Conservation (phyloP, 2,113 vertebrate species). For the Prunella fulvescens region DNA sequence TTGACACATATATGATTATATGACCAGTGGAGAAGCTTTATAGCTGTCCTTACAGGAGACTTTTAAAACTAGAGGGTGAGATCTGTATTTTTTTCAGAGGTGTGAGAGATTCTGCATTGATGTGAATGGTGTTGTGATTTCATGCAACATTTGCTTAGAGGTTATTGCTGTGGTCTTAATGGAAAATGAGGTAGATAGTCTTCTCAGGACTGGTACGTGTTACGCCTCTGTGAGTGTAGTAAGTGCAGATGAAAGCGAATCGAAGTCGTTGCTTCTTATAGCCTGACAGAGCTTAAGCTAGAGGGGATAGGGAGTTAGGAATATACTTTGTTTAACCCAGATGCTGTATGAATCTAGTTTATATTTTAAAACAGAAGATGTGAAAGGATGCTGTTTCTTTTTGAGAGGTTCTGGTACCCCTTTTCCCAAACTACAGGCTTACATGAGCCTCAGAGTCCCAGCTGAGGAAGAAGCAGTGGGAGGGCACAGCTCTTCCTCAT, state of each 20-base stretch:
- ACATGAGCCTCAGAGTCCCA: neutral
- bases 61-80: neutral
- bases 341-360: neutral
- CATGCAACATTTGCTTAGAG: constrained; percentile 13
- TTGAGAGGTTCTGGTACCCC: neutral
- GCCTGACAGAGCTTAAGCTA: neutral
- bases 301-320: neutral
- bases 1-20: neutral
- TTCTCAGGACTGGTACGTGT: neutral
- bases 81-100: neutral
- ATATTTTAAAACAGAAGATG: neutral
- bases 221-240: neutral
- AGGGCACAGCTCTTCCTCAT: neutral
- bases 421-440: neutral
- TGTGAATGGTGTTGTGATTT: neutral
- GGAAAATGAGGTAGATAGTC: neutral
- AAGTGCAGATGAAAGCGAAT: neutral
- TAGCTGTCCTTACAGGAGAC: neutral
- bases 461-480: neutral
- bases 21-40: neutral
- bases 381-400: neutral
- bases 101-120: neutral
- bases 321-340: neutral
- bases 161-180: neutral
- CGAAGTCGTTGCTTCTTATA: neutral